Evolutionary conservation across 2,797 vertebrate genomes (phyloP), one percentile per base, ranked within the genome.

Genomic region (Cossypha caffra): DNA sequence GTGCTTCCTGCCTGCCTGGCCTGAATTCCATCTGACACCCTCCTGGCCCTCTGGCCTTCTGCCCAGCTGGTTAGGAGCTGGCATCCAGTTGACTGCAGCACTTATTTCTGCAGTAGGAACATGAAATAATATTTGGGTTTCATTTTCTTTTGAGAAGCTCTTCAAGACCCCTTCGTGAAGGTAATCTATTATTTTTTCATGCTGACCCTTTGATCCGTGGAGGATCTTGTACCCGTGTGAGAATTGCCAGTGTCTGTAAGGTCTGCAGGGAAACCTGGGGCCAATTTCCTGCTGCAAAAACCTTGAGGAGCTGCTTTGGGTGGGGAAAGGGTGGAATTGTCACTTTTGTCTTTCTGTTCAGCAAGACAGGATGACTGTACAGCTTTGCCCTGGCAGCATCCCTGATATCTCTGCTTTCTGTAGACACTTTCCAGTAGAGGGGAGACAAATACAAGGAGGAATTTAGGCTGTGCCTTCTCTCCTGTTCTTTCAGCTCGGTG

Each of bases 61-160:
- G 96, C 95, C 95, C 81, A 82, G 86, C 78, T 96, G 91, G 91
- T 74, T 88, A 64, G 86, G 87, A 61, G 50, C 90, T 96, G 96
- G 94, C 95, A 96, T 80, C 85, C 81, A 81, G 61, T 83, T 77
- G 83, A 91, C 78, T 77, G 72, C 54, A 62, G 58, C 0, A 0
- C 75, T 94, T 71, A 12, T 91, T 93, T 93, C 84, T 97, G 58
- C 54, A 75, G 64, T 86, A 95, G 47, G 66, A 83, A 94, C 64
- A 83, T 86, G 90, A 89, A 96, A 91, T 83, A 96, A 97, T 97
- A 91, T 95, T 97, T 94, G 66, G 81, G 68, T 92, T 96, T 92
- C 68, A 85, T 92, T 87, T 92, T 87, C 72, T 83, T 91, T 88
- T 54, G 85, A 86, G 66, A 31, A 91, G 33, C 38, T 90, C 72